Evolutionary conservation across 2,797 vertebrate species (phyloP).

Genomic region (Otolemur crassicaudatus): DNA sequence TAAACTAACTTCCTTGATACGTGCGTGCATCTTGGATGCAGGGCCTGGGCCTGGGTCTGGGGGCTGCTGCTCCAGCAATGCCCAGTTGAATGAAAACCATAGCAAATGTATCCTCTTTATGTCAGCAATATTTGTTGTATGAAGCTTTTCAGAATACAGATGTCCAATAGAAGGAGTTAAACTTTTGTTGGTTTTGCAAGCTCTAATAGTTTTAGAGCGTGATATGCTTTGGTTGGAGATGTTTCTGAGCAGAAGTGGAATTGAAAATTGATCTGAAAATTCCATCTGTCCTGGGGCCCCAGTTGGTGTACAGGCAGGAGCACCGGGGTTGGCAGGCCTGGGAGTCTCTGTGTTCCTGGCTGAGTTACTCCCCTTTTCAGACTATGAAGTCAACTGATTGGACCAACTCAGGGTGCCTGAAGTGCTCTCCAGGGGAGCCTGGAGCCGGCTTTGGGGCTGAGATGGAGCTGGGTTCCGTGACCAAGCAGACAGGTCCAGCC

Average conservation of each 20-base stretch:
- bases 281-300: neutral
- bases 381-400: neutral
- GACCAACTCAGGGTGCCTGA: neutral
- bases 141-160: neutral
- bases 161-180: neutral
- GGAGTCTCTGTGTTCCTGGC: neutral
- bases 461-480: neutral
- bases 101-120: too few species aligned
- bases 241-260: neutral
- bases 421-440: neutral
- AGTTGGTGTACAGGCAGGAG: neutral
- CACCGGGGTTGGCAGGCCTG: neutral
- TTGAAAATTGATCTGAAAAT: neutral
- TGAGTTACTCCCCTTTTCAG: neutral
- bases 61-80: too few species aligned
- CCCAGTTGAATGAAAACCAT: neutral
- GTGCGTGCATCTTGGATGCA: neutral
- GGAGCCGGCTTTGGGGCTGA: neutral
- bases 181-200: conserved; percentile 14
- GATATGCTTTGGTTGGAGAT: neutral
- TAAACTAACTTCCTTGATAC: neutral
- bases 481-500: neutral
- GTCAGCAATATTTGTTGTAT: neutral
- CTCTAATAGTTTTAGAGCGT: neutral
- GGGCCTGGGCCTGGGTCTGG: neutral